Evolutionary conservation across 2,113 vertebrate genomes (phyloP).

Genomic region (Cyprinodon tularosa): DNA sequence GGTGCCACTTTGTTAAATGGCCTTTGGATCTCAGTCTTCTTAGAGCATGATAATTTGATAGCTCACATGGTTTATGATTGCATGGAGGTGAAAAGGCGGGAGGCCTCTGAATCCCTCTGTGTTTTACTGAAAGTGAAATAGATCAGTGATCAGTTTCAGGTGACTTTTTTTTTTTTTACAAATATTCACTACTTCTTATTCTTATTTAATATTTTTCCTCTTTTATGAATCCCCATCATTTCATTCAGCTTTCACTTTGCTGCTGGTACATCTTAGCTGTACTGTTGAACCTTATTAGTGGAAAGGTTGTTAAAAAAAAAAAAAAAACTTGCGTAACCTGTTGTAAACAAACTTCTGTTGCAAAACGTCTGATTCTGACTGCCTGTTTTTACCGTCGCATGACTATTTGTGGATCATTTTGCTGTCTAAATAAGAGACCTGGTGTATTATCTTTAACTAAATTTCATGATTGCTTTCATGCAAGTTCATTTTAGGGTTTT

Average conservation of each 20-base stretch:
- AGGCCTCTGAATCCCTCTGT: neutral
- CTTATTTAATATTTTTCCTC: neutral
- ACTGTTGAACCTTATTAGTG: too few relatives aligned
- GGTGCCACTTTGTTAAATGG: conserved; percentile 46
- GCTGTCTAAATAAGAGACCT: too few relatives aligned
- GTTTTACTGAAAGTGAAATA: too few relatives aligned
- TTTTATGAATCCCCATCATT: neutral
- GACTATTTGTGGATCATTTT: too few relatives aligned
- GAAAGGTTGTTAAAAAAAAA: too few relatives aligned
- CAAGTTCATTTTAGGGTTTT: too few relatives aligned
- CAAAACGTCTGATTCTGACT: too few relatives aligned
- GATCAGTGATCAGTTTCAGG: neutral
- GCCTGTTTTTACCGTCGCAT: too few relatives aligned
- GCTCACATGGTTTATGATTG: conserved; percentile 21
- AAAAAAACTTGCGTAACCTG: too few relatives aligned
- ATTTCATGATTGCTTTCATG: too few relatives aligned
- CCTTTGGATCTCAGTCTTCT: conserved; percentile 33
- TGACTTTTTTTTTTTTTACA: neutral
- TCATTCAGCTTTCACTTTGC: neutral
- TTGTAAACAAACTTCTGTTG: too few relatives aligned
- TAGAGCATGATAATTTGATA: conserved; percentile 31
- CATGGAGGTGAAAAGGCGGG: conserved; percentile 8
- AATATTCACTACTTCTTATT: neutral
- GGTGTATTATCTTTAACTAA: too few relatives aligned
- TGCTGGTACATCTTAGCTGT: neutral